Evolutionary conservation across 2,888 invertebrate genomes (phyloP), one percentile per base, ranked within the genome.

Genomic region (Nymphalis polychloros): DNA sequence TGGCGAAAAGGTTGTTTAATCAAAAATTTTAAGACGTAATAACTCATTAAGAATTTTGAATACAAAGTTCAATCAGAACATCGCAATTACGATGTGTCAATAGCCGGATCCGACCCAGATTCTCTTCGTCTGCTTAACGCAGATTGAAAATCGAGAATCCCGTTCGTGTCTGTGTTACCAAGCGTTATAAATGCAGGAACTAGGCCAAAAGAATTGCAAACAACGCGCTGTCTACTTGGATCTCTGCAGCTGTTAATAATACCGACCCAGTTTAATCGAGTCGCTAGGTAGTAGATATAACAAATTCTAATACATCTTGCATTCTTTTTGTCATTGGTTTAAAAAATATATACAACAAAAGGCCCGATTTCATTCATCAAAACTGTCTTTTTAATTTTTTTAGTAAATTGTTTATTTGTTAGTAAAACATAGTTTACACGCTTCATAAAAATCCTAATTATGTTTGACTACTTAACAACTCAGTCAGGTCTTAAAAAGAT

Each of bases 201-300:
- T 79, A 74, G 78, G 78, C 71, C 77, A 74, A 75, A 79, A 77
- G 73, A 76, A 77, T 77, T 66, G 77, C 76, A 72, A 75, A 73
- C 74, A 69, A 66, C 67, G 61, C 64, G 69, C 65, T 69, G 70
- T 75, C 74, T 75, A 64, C 73, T 77, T 72, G 68, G 31, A 59
- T 63, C 59, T 73, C 68, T 64, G 63, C 75, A 71, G 77, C 77
- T 79, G 77, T 75, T 77, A 75, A 79, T 79, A 77, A 77, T 76
- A 74, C 74, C 78, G 76, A 75, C 78, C 77, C 67, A 80, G 72
- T 78, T 79, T 63, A 59, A 59, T 41, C 19, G 41, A 20, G 17
- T 8, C 41, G 23, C 20, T 57, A 61, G 52, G 48, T 61, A 55
- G 31, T 13, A n/a, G n/a, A n/a, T n/a, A 62, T 17, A 8, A 67